Evolutionary conservation across 1,140 invertebrate species (phyloP).

Genomic region (Drosophila willistoni): DNA sequence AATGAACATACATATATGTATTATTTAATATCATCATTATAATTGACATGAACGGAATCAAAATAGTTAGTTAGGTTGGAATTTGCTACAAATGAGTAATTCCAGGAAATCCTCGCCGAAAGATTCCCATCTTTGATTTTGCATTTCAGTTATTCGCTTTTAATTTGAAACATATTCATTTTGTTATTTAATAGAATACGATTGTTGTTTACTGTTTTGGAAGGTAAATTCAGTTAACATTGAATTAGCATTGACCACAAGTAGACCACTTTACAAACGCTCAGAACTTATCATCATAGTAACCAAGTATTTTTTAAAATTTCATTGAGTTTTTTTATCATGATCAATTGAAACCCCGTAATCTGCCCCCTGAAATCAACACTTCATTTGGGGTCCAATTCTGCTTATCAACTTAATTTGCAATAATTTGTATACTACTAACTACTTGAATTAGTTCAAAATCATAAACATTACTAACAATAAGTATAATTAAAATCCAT

Average conservation of each 20-base stretch:
- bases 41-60: no score
- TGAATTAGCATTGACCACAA: neutral
- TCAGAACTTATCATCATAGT: neutral
- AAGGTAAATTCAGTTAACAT: neutral
- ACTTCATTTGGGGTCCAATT: conserved; percentile 11
- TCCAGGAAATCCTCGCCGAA: no score
- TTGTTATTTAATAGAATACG: neutral
- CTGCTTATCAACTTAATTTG: neutral
- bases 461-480: conserved; percentile 1
- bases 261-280: neutral
- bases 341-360: neutral
- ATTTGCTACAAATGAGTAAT: no score
- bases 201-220: neutral
- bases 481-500: conserved; percentile 2
- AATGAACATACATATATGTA: no score
- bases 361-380: neutral
- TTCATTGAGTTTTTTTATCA: neutral
- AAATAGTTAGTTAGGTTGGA: no score
- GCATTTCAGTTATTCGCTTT: no score
- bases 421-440: conserved; percentile 1
- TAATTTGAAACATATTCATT: neutral
- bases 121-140: no score
- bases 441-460: neutral
- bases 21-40: no score
- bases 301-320: neutral